These are phyloP conservation scores for Sesamia inferens DNA, from an alignment of 2,888 invertebrate species.

Conservation along the genomic window DNA sequence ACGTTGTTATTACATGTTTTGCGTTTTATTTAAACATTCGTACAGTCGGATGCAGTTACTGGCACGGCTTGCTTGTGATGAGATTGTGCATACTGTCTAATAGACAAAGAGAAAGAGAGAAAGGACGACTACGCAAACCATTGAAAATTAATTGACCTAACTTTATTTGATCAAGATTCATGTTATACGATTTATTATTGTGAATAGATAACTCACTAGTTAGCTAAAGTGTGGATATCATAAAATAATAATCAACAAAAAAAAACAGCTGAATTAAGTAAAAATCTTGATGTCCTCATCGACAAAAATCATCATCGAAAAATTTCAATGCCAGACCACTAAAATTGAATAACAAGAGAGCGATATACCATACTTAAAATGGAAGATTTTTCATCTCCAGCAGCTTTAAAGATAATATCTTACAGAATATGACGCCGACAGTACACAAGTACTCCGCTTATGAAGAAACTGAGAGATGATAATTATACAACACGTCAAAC, in stretches of 20 bases:
- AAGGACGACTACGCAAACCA: not conserved
- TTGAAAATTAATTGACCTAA: not conserved
- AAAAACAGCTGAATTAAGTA: not conserved
- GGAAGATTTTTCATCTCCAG: no score
- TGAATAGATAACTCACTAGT: not conserved
- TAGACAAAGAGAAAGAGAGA: not conserved
- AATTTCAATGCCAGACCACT: not conserved
- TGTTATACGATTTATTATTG: not conserved
- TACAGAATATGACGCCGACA: conserved; percentile 36
- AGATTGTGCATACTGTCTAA: not conserved
- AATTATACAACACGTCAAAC: conserved; percentile 83
- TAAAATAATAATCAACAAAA: no score
- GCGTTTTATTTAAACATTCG: conserved; percentile 58
- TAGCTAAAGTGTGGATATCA: not conserved
- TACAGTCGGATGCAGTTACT: conserved; percentile 50
- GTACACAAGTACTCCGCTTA: conserved; percentile 64
- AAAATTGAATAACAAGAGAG: not conserved
- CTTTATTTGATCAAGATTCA: not conserved
- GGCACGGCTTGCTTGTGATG: not conserved
- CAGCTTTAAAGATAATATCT: not conserved
- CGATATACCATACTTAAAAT: no score
- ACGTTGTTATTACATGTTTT: conserved; percentile 78
- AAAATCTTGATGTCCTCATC: not conserved
- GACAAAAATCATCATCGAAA: no score
- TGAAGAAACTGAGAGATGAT: conserved; percentile 77